These are phyloP conservation scores for Eristalis intricaria DNA, from an alignment of 2,888 invertebrate species.

Conservation along the genomic window DNA sequence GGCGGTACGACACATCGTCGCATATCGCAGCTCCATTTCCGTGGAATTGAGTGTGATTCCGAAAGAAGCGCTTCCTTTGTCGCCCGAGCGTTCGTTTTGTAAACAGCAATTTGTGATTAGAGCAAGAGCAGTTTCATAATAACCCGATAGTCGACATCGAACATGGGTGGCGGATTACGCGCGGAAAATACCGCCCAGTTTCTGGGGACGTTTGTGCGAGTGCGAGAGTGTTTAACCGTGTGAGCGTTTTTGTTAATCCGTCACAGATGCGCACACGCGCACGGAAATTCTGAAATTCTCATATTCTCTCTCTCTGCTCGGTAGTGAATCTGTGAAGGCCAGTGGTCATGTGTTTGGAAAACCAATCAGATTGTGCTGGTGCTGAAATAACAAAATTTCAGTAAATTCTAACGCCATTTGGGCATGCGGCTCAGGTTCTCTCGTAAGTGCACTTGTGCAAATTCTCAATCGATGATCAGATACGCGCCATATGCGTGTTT, in stretches of 20 bases:
- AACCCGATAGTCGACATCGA: constrained; percentile 8
- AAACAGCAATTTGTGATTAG: constrained; percentile 25
- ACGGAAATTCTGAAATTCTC: constrained; percentile 24
- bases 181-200: constrained; percentile 39
- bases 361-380: constrained; percentile 61
- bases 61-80: constrained; percentile 48
- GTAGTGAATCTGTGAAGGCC: constrained; percentile 29
- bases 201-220: not conserved
- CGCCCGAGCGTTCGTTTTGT: constrained; percentile 12
- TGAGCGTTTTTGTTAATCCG: constrained; percentile 32
- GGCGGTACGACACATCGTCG: constrained; percentile 15
- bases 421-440: constrained; percentile 39
- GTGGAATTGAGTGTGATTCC: constrained; percentile 41
- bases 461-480: not conserved
- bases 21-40: constrained; percentile 41
- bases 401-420: constrained; percentile 56
- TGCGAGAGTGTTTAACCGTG: not conserved
- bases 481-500: constrained; percentile 40
- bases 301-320: no score
- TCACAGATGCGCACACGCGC: constrained; percentile 55
- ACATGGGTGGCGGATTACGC: constrained; percentile 43
- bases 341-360: constrained; percentile 50
- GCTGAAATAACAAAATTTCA: constrained; percentile 58
- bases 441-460: constrained; percentile 37
- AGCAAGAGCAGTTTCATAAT: constrained; percentile 2